phyloP scores from a whole-genome alignment of 2,888 invertebrate species.

The Eupithecia dodoneata region DNA sequence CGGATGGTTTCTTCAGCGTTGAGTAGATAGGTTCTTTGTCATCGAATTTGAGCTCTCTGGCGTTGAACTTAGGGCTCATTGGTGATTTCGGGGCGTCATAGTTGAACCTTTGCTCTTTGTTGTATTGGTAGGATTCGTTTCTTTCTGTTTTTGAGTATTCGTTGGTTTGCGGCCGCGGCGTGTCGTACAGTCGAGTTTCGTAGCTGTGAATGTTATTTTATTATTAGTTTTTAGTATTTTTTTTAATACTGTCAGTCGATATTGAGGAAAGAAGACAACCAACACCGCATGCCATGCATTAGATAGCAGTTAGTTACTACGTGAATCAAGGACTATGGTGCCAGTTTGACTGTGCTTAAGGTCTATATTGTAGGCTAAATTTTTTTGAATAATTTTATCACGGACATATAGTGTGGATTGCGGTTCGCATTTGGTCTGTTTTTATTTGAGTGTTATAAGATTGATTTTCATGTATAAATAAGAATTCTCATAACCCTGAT shows the following conservation, averaged over 20 bases:
- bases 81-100: constrained; percentile 75
- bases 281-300: constrained; percentile 46
- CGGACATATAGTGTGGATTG: constrained; percentile 28
- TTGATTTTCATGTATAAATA: too few relatives aligned
- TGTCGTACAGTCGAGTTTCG: constrained; percentile 83
- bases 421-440: constrained; percentile 31
- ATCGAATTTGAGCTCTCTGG: constrained; percentile 77
- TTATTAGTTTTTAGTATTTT: constrained; percentile 49
- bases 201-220: constrained; percentile 72
- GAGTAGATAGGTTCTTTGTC: constrained; percentile 77
- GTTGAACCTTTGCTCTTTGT: constrained; percentile 66
- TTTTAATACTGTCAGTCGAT: constrained; percentile 16
- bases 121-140: constrained; percentile 61
- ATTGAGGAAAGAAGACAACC: constrained; percentile 29
- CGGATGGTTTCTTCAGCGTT: constrained; percentile 70
- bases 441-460: background rate
- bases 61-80: constrained; percentile 80
- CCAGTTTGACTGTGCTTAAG: constrained; percentile 17
- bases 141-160: constrained; percentile 69
- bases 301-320: constrained; percentile 36
- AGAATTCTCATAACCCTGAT: too few relatives aligned
- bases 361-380: background rate
- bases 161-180: constrained; percentile 69
- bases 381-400: constrained; percentile 30
- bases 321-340: constrained; percentile 34